Conservation (phyloP, 2,888 invertebrate genomes). For the Quadroppia sp. region DNA sequence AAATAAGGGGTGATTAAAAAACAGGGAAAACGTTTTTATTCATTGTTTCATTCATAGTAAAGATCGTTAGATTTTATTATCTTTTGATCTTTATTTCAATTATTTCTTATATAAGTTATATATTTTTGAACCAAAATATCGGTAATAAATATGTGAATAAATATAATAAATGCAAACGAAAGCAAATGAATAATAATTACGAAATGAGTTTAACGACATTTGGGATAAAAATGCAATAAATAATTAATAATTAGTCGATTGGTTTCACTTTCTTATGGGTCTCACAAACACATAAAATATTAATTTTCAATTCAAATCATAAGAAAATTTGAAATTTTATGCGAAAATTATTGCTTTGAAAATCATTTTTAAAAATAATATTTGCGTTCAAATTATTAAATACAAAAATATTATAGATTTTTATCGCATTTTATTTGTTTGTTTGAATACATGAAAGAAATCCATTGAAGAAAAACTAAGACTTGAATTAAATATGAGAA, state of each 20-base stretch:
- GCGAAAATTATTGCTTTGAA: constrained; percentile 1
- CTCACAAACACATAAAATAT: neutral
- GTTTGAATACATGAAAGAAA: neutral
- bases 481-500: constrained; percentile 22
- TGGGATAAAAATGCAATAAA: neutral
- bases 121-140: too few relatives aligned
- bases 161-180: too few relatives aligned
- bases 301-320: neutral
- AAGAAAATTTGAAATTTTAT: neutral
- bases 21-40: too few relatives aligned
- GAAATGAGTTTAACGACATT: neutral
- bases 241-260: neutral
- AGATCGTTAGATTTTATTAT: too few relatives aligned
- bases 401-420: neutral
- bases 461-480: neutral
- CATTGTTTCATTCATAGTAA: too few relatives aligned
- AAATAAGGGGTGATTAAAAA: too few relatives aligned
- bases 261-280: neutral
- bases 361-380: neutral
- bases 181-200: too few relatives aligned
- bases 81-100: too few relatives aligned
- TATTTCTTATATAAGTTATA: too few relatives aligned
- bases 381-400: neutral
- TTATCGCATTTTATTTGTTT: neutral
- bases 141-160: too few relatives aligned